A percentile compares a stretch with the other conserved stretches of the same genome.
These are phyloP conservation scores for Metaphire vulgaris DNA, from an alignment of 1,140 invertebrate genomes.

Conservation along the genomic window DNA sequence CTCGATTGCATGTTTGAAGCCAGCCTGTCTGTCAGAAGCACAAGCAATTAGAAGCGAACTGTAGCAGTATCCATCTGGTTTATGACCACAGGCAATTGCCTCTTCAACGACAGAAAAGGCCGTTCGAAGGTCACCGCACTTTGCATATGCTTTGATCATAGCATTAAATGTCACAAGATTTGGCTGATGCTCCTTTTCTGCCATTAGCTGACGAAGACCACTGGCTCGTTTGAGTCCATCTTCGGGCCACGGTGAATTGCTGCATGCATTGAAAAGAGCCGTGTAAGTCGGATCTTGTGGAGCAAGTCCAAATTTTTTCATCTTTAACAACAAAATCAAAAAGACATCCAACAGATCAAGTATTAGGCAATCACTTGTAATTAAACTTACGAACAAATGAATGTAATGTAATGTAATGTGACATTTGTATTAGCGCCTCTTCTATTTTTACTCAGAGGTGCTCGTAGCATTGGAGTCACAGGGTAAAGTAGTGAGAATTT, in stretches of 20 bases:
- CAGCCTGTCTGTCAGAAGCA: conserved; percentile 66
- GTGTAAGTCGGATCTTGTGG: conserved; percentile 68
- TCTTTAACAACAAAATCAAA: conserved; percentile 48
- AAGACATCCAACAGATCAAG: background rate
- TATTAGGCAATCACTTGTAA: too few relatives aligned
- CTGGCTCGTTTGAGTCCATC: conserved; percentile 63
- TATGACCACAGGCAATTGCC: conserved; percentile 63
- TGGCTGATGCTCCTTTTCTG: conserved; percentile 61
- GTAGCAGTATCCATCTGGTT: conserved; percentile 63
- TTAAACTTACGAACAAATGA: too few relatives aligned
- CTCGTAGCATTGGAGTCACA: too few relatives aligned
- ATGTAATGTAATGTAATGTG: too few relatives aligned
- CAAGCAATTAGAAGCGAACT: conserved; percentile 76
- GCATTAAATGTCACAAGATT: conserved; percentile 63
- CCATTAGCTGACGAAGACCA: conserved; percentile 62
- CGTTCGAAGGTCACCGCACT: conserved; percentile 66
- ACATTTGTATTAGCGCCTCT: too few relatives aligned
- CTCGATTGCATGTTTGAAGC: conserved; percentile 69
- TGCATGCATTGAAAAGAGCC: conserved; percentile 77
- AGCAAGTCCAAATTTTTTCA: conserved; percentile 67
- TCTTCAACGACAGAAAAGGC: conserved; percentile 77
- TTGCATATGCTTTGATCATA: conserved; percentile 63
- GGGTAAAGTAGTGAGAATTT: too few relatives aligned
- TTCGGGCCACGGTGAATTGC: conserved; percentile 64
- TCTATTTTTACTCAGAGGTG: too few relatives aligned